Percentiles rank a stretch among this genome's conserved stretches.
phyloP scores from a whole-genome alignment of 2,888 invertebrate genomes.

The Merodon equestris region DNA sequence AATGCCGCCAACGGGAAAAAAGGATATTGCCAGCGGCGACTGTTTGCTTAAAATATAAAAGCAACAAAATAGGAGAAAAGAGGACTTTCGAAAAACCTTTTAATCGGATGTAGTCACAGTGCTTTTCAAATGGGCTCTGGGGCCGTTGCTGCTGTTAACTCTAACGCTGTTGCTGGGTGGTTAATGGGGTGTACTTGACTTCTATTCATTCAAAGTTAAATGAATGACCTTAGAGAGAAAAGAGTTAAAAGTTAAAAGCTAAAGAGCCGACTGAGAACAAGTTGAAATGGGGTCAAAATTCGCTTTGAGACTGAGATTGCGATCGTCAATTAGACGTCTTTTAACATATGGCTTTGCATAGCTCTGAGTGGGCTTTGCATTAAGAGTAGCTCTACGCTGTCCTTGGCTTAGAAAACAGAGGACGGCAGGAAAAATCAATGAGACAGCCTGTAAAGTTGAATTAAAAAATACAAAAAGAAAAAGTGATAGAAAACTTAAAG shows the following conservation, averaged over 20 bases:
- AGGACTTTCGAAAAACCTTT: slow-evolving; percentile 39
- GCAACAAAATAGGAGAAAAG: too few species aligned
- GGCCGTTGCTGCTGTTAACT: neutral
- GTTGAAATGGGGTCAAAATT: slow-evolving; percentile 35
- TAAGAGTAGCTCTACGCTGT: neutral
- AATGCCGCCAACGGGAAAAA: too few species aligned
- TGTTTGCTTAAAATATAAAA: neutral
- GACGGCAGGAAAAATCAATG: too few species aligned
- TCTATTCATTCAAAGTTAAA: slow-evolving; percentile 44
- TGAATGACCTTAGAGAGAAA: slow-evolving; percentile 50
- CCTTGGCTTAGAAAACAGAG: slow-evolving; percentile 48
- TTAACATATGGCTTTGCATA: too few species aligned
- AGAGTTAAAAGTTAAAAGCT: slow-evolving; percentile 28
- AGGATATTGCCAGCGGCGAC: neutral
- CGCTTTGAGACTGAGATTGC: slow-evolving; percentile 39
- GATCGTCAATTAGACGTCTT: slow-evolving; percentile 17
- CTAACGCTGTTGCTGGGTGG: too few species aligned
- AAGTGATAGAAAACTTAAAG: too few species aligned
- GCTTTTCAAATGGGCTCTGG: slow-evolving; percentile 38
- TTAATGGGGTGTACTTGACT: neutral
- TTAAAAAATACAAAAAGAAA: too few species aligned
- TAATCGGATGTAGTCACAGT: slow-evolving; percentile 41
- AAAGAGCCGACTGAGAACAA: neutral
- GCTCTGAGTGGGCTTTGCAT: too few species aligned
- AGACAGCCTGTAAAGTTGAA: too few species aligned